These are phyloP conservation scores for Eospalax fontanierii DNA, from an alignment of 2,797 vertebrate species.

Conservation along the genomic window DNA sequence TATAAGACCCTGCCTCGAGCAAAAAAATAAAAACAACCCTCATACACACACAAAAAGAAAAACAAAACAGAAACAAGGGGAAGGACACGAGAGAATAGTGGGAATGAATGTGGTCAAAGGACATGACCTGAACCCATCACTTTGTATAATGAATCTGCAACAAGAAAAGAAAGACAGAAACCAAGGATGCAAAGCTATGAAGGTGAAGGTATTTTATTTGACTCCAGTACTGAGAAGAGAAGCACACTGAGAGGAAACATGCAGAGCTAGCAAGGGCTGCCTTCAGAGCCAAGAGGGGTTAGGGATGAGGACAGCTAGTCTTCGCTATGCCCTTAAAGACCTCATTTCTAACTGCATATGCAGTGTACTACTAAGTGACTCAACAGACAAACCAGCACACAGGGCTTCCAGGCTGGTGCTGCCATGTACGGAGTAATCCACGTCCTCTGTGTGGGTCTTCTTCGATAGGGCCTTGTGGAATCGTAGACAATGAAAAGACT, in stretches of 20 bases:
- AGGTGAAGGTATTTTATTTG: not conserved
- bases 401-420: not conserved
- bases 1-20: no score
- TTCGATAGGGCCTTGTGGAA: not conserved
- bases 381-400: accelerated
- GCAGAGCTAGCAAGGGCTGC: not conserved
- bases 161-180: not conserved
- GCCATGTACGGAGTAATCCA: accelerated
- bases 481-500: not conserved
- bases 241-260: accelerated
- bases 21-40: no score
- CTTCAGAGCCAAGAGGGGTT: accelerated
- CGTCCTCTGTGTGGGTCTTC: not conserved
- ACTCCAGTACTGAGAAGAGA: not conserved
- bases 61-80: not conserved
- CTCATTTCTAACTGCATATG: not conserved
- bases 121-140: not conserved
- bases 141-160: not conserved
- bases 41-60: no score
- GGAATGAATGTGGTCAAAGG: not conserved
- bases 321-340: not conserved
- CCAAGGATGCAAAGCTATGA: not conserved
- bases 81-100: not conserved
- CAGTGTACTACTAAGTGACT: no score
- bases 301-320: not conserved